phyloP scores from a whole-genome alignment of 2,888 invertebrate genomes.

The Aleiodes alternator region DNA sequence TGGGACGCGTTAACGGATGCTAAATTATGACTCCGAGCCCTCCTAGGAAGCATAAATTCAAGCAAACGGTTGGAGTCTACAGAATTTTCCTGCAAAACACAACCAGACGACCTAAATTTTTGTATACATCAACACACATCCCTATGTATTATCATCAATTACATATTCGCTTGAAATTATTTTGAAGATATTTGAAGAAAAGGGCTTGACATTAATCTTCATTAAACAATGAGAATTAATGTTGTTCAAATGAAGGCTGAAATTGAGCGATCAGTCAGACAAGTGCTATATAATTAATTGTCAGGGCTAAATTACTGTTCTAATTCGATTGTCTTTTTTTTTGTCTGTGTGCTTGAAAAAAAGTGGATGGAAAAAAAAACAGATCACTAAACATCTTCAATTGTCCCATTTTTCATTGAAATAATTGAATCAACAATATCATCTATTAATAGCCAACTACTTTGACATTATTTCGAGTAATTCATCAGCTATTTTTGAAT shows the following conservation, averaged over 20 bases:
- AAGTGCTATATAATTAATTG: not conserved
- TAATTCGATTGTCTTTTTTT: conserved; percentile 14
- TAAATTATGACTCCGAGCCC: conserved; percentile 25
- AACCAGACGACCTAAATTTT: conserved; percentile 23
- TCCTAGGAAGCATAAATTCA: conserved; percentile 40
- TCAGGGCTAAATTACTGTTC: not conserved
- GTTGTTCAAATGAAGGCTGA: no score
- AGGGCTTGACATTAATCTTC: not conserved
- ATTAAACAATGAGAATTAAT: not conserved
- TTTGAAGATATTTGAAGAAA: not conserved
- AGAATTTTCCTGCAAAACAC: conserved; percentile 35
- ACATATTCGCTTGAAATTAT: not conserved
- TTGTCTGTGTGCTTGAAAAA: no score
- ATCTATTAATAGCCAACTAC: no score
- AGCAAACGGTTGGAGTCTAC: not conserved
- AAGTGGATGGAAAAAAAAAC: not conserved
- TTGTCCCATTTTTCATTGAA: no score
- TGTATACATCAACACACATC: not conserved
- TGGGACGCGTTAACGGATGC: conserved; percentile 33
- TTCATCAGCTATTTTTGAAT: no score
- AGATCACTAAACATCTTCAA: no score
- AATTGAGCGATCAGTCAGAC: not conserved
- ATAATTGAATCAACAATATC: no score
- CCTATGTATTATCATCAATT: not conserved
- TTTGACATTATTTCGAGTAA: no score